These are phyloP conservation scores for Cossypha caffra DNA, from an alignment of 2,797 vertebrate genomes.

Conservation along the genomic window DNA sequence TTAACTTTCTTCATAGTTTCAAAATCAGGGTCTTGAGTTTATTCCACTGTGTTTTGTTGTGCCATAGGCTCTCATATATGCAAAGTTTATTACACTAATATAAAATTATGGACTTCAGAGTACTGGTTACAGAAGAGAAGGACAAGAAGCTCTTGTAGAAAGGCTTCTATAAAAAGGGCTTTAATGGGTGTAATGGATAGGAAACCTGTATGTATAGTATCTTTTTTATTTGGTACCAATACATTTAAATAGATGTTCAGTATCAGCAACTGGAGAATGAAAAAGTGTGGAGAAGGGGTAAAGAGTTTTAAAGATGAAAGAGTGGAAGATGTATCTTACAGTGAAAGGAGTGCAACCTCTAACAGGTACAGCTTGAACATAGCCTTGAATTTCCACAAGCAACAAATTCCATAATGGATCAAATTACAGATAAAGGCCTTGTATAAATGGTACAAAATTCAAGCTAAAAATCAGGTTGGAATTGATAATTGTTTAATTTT, in stretches of 20 bases:
- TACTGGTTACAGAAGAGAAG: not conserved
- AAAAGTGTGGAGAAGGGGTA: not conserved
- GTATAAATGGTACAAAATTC: not conserved
- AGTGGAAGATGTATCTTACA: not conserved
- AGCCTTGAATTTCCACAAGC: not conserved
- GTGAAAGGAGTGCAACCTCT: not conserved
- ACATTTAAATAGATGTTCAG: not conserved
- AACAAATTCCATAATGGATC: not conserved
- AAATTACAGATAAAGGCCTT: not conserved
- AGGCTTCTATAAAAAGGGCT: not conserved
- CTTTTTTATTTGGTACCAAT: not conserved
- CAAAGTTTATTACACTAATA: not conserved
- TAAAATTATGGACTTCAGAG: not conserved
- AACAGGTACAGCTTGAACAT: fast-evolving
- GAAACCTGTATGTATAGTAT: not conserved
- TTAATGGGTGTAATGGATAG: not conserved
- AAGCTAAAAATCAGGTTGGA: not conserved
- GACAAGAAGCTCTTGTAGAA: not conserved
- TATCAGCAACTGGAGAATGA: not conserved
- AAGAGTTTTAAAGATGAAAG: not conserved
- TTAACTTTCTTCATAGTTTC: not conserved
- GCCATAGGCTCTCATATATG: not conserved
- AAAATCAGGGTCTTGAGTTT: not conserved
- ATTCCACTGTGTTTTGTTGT: not conserved
- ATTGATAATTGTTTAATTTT: not conserved